Base-by-base conservation (phyloP, 2,797 vertebrate genomes). In the Lophius americanus region DNA sequence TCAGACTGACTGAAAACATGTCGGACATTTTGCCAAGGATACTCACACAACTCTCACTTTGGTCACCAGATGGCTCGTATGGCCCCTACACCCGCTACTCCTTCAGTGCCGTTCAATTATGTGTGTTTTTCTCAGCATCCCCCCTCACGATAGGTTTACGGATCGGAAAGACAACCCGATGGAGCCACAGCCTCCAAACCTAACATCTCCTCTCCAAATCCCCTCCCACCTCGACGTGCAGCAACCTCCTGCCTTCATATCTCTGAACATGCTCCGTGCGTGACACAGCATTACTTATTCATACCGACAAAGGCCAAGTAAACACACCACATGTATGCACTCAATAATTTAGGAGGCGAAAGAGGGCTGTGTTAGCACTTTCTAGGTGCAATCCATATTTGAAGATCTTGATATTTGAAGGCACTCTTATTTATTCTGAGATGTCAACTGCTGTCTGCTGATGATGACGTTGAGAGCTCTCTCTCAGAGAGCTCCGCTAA, bases 271-370 rank as follows among this genome's bases (percentile, higher is more conserved):
- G 59, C 66, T 50, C 32, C 13, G 35, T 62, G 61, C 32, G 51
- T 73, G 75, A 76, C 64, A 54, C 49, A 32, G 5, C 60, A 86
- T 89, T 37, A 75, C 64, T 87, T 82, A 86, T 87, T 90, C 54
- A 85, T 82, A 53, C 7, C 36, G 51, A 82, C 76, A 81, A 32
- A 55, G 60, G 73, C 78, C 71, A 80, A 83, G 84, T 75, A 88
- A 90, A 89, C 86, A 83, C 79, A 84, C 76, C 51, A 44, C 74
- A 85, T 83, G 81, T 82, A 74, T 44, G 68, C 44, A 42, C 38
- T 90, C 76, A 90, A 90, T 88, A 84, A 90, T 89, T 88, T 60
- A 90, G 39, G 68, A 2, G 0, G 10, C 2, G 38, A 14, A 57
- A 64, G 68, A 78, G 61, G 67, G 73, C 75, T 76, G 70, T n/a